Percentiles rank a stretch among this genome's conserved stretches.
phyloP scores from a whole-genome alignment of 2,888 invertebrate species.

The Odontothrips loti region DNA sequence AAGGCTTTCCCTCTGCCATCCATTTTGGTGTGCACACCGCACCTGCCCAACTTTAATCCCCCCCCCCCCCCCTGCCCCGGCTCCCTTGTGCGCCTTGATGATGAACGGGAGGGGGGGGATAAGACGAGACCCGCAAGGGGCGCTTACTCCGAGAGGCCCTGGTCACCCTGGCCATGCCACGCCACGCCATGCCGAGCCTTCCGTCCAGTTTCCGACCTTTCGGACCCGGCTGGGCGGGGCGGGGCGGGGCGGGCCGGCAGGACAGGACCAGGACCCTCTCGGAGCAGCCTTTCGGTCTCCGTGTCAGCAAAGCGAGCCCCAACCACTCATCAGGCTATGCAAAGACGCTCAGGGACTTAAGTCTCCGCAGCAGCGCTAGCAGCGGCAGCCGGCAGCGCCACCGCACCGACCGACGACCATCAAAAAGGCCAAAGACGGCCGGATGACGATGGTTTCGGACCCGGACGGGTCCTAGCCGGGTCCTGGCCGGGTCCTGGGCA shows the following conservation, averaged over 20 bases:
- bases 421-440: too few relatives aligned
- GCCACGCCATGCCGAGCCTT: too few relatives aligned
- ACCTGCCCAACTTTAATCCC: neutral
- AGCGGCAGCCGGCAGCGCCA: too few relatives aligned
- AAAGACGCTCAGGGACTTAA: constrained; percentile 26
- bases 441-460: too few relatives aligned
- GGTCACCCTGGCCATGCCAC: neutral
- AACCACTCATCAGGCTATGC: constrained; percentile 17
- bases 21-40: neutral
- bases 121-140: neutral
- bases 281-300: neutral
- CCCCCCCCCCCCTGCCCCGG: neutral
- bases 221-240: neutral
- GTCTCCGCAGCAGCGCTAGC: neutral
- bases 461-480: too few relatives aligned
- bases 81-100: neutral
- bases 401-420: too few relatives aligned
- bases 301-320: neutral
- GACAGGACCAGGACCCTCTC: neutral
- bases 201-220: neutral
- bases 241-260: neutral
- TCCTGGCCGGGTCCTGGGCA: too few relatives aligned
- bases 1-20: neutral
- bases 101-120: neutral
- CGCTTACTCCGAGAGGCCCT: neutral